Base-by-base conservation (phyloP, 2,888 invertebrate genomes). In the Rhimphoctona megacephalus region DNA sequence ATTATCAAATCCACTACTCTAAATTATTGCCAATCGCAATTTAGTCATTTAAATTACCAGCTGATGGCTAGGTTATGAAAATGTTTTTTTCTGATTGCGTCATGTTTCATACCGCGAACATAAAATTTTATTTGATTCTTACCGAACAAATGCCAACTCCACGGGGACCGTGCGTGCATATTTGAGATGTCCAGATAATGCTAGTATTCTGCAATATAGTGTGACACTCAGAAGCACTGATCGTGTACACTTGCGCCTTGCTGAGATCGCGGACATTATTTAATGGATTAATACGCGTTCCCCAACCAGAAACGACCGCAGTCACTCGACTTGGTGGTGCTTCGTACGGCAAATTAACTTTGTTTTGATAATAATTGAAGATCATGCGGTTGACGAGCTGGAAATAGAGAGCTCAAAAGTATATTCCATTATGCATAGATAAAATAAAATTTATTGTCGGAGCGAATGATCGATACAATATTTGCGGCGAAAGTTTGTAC, bases 231-330 rank as follows among this genome's bases (percentile, higher is more conserved):
- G 57, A 67, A 17, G 79, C 25, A 43, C 54, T 61, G 9, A 84
- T 22, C 5, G 69, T 61, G 11, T 19, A 57, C 1, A 80, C 79
- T 4, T 57, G 49, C 3, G 67, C 73, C 36, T 84, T 80, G n/a
- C 25, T 46, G 14, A 84, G 79, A 69, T 79, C 36, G 25, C 33
- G 22, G 8, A 11, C 36, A n/a, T 25, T 25, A 3, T 25, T n/a
- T 9, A 30, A 25, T 17, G 14, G 57, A 30, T 14, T 49, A 0
- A 25, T 19, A 11, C 5, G 46, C 17, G 17, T n/a, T 33, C 84
- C 84, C 84, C 84, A 84, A 9, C 84, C 84, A 0, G 79, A 54
- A n/a, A 84, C 80, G 14, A 57, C 36, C 4, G 84, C 84, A 4
- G 11, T 52, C 7, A 54, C 57, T 30, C 19, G 36, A 22, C 19